Evolutionary conservation across 2,797 vertebrate species (phyloP), one percentile per base, ranked within the genome.

Genomic region (Enteromius unitaeniatus): DNA sequence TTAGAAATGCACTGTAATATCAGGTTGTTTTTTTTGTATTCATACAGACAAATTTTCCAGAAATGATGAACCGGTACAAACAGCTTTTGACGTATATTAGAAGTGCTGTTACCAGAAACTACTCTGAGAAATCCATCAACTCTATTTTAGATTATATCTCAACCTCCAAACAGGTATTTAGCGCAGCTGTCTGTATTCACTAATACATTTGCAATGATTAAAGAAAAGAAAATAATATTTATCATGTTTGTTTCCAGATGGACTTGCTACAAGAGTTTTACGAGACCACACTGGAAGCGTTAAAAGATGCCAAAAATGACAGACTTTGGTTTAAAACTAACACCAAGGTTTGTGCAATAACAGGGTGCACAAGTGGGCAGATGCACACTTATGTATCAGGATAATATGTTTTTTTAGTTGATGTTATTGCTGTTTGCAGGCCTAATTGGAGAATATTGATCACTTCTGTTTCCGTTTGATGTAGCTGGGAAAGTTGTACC

Each of bases 1-100:
- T 21, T 7, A 19, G 6, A 21, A 3, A 3, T 73, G 4, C 5
- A 7, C 4, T 10, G 13, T 45, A 17, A 78, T 74, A 64, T 60
- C 19, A 13, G 37, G 19, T 51, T 40, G 8, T 28, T 78, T 62
- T 17, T 58, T 58, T 58, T 58, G 88, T 90, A 40, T 91, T 69
- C 49, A 47, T 86, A 85, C 86, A 99, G 98, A 97, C 96, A 88
- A 99, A 99, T 92, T 99, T 97, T 90, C 97, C 98, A 90, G 98
- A 99, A 95, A 99, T 99, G 98, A 99, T 99, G 98, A 99, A 99
- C 93, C 95, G 98, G 91, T 99, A 99, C 93, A 99, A 99, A 90
- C 98, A 99, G 88, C 95, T 99, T 78, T 95, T 99, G 88, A 99
- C 98, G 4, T 99, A 99, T 92, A 99, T 99, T 90, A 94, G 97